These are phyloP conservation scores for Xestobium rufovillosum DNA, from an alignment of 2,888 invertebrate genomes.

Conservation along the genomic window DNA sequence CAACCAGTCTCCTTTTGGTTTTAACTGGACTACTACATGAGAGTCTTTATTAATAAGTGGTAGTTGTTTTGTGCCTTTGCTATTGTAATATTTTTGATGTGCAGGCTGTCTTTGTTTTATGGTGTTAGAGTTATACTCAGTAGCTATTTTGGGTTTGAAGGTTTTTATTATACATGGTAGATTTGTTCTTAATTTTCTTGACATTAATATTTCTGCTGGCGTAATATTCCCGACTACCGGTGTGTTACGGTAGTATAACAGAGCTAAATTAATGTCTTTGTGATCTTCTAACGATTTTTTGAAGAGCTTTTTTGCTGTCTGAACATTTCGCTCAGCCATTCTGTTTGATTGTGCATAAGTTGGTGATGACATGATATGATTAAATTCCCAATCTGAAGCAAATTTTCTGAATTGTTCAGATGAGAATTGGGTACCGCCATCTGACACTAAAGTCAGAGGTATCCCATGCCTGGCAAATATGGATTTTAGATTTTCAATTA, in stretches of 20 bases:
- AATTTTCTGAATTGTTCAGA: conserved; percentile 17
- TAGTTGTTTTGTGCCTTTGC: no score
- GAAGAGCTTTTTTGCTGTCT: conserved; percentile 15
- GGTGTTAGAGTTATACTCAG: conserved; percentile 1
- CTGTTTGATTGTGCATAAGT: conserved; percentile 14
- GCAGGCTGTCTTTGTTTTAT: no score
- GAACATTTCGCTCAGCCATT: conserved; percentile 13
- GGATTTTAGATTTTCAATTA: conserved; percentile 16
- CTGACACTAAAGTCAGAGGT: conserved; percentile 19
- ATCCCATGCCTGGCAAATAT: conserved; percentile 21
- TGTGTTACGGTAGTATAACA: conserved; percentile 16
- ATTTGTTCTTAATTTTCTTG: conserved; percentile 7
- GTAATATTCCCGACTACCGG: conserved; percentile 12
- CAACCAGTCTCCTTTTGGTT: no score
- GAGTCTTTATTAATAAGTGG: no score
- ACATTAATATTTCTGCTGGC: conserved; percentile 13
- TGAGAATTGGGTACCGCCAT: conserved; percentile 24
- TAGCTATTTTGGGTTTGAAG: conserved; percentile 8
- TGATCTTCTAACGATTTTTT: conserved; percentile 13
- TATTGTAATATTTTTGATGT: no score
- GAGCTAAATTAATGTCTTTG: conserved; percentile 15
- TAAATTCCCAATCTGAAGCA: conserved; percentile 21
- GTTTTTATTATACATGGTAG: conserved; percentile 1
- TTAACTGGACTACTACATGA: no score
- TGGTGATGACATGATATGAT: conserved; percentile 17